Evolutionary conservation across 2,888 invertebrate genomes (phyloP), one percentile per base, ranked within the genome.

Genomic region (Drosophila diplacantha): DNA sequence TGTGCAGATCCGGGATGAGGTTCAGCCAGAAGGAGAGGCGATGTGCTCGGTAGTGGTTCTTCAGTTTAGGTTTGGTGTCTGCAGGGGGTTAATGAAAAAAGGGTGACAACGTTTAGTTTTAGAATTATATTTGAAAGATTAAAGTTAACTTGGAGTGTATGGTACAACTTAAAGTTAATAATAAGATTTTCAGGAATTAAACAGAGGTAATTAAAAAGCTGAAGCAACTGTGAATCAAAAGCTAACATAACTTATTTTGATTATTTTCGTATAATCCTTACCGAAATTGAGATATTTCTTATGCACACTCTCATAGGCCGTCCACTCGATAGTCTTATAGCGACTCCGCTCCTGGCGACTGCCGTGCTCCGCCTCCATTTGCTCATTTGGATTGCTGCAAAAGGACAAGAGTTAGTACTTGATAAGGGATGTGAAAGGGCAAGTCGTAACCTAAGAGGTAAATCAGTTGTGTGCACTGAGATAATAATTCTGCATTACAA

Each of bases 21-120:
- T 97, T 96, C 61, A 97, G 88, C 98, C 98, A 98, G 88, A 98
- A 96, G 2, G 97, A 97, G 54, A 98, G 90, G 72, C 93, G 91
- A 85, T 97, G 97, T 3, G 97, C 97, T 71, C 97, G 92, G 89
- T 97, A 98, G 89, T 97, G 97, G 81, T 96, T 96, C 87, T 96
- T 96, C 72, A 96, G 89, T 86, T 95, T 95, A 0, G 96, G 94
- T 87, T 97, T 96, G 49, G 93, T 93, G 85, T 96, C 97, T 95
- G 90, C 2, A 39, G 5, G 1, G 18, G 7, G 18, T 8, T 11
- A 9, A 12, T 5, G 3, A 12, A 32, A 5, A n/a, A 16, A 14
- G 2, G n/a, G 8, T 9, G 2, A n/a, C n/a, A 34, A n/a, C 34
- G 3, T n/a, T 34, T n/a, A 34, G 7, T n/a, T n/a, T 3, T n/a